These are phyloP conservation scores for Aporrectodea caliginosa DNA, from an alignment of 1,140 invertebrate genomes.

Conservation along the genomic window DNA sequence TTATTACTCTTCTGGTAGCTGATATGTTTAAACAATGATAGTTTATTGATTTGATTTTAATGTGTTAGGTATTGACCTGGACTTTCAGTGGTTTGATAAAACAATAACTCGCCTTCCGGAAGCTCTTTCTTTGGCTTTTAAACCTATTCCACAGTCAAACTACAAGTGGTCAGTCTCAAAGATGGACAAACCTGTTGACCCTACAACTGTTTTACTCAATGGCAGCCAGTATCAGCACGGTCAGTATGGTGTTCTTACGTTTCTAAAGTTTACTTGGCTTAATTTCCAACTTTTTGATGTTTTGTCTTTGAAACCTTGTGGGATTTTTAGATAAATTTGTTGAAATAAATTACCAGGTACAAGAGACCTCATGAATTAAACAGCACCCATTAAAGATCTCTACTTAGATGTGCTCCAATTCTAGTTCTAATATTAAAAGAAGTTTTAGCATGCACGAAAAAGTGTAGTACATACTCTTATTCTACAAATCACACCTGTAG, in stretches of 20 bases:
- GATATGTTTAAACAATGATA: neutral
- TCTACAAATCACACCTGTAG: no score
- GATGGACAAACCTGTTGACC: conserved; percentile 39
- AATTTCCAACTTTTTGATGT: no score
- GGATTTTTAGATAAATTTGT: neutral
- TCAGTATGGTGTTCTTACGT: conserved; percentile 16
- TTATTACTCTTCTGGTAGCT: neutral
- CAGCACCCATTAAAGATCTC: neutral
- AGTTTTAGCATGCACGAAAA: no score
- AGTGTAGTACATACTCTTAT: no score
- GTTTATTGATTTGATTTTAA: neutral
- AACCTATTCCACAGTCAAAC: conserved; percentile 30
- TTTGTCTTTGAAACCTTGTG: no score
- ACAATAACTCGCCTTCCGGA: conserved; percentile 43
- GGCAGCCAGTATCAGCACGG: conserved; percentile 46
- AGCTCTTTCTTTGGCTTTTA: conserved; percentile 40
- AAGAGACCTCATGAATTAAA: neutral
- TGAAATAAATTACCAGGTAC: neutral
- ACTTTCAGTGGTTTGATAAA: conserved; percentile 41
- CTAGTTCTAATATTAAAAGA: neutral
- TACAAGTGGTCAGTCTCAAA: conserved; percentile 41
- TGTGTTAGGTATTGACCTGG: conserved; percentile 38
- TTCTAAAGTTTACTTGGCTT: no score
- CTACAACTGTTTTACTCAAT: conserved; percentile 42
- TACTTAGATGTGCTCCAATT: neutral